Evolutionary conservation across 2,797 vertebrate species (phyloP).

Genomic region (Eremophila alpestris): DNA sequence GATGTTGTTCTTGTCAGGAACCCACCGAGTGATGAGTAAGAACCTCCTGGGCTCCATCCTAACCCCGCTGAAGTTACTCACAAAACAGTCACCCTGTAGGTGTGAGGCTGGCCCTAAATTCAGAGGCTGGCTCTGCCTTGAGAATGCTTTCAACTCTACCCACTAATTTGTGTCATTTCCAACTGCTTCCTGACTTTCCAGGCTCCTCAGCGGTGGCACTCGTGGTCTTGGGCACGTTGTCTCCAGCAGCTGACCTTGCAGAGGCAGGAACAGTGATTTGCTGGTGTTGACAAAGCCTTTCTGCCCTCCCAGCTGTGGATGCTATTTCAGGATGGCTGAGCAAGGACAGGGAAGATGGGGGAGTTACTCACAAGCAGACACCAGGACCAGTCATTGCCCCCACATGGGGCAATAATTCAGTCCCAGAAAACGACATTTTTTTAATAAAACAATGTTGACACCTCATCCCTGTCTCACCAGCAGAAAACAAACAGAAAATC

Average conservation of each 20-base stretch:
- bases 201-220: not conserved
- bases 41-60: constrained; percentile 6
- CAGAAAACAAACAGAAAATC: not conserved
- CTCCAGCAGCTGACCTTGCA: constrained; percentile 8
- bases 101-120: not conserved
- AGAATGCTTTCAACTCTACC: not conserved
- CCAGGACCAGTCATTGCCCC: not conserved
- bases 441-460: not conserved
- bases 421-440: not conserved
- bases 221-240: not conserved
- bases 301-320: not conserved
- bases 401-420: not conserved
- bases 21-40: not conserved
- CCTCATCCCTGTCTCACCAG: not conserved
- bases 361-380: not conserved
- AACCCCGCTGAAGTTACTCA: not conserved
- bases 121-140: not conserved
- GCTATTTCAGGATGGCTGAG: constrained; percentile 1
- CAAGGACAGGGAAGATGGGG: not conserved
- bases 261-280: constrained; percentile 13
- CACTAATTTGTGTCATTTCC: not conserved
- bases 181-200: not conserved
- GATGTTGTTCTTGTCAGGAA: not conserved
- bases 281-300: constrained; percentile 37
- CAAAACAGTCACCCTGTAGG: not conserved